Base-by-base conservation (phyloP, 2,797 vertebrate species). In the Semotilus atromaculatus region DNA sequence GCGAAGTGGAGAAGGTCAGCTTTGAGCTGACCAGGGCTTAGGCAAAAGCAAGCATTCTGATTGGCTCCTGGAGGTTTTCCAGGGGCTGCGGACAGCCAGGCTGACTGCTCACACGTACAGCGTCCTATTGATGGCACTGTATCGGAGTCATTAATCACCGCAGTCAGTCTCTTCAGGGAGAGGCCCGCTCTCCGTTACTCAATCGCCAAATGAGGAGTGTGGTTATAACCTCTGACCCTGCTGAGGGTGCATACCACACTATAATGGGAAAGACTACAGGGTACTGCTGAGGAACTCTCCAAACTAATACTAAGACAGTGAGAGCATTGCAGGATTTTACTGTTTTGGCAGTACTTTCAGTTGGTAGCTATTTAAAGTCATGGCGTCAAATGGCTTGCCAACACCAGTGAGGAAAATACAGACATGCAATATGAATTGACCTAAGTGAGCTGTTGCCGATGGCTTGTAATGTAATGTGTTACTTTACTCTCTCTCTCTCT, bases 141-240 rank as follows among this genome's bases (percentile, higher is more conserved):
- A 80, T 74, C 72, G 29, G 80, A 83, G 82, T 76, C 80, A 86
- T 82, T 83, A 87, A 88, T 89, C 81, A 86, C 73, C 11, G 16
- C 26, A 48, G 21, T n/a, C 73, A 36, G 21, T 26, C 26, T 78
- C 70, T 85, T 75, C 45, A 55, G 26, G 34, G 48, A 79, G 34
- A 80, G 70, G 68, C 60, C 36, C 13, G 38, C 82, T 71, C 85
- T 82, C 81, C 1, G 55, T 73, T 74, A 34, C 75, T 48, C 23
- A 58, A 78, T 84, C 73, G 77, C 85, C 86, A 89, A 84, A 87
- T 88, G 84, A 87, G 82, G 75, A 70, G 66, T 68, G 81, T 53
- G 68, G 53, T 78, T 75, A 74, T 81, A 78, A 78, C 66, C 66
- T 67, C 72, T 80, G 79, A 87, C 86, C 86, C 34, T 43, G 29